Base-by-base conservation (phyloP, 2,113 vertebrate genomes). In the Stercorarius parasiticus region DNA sequence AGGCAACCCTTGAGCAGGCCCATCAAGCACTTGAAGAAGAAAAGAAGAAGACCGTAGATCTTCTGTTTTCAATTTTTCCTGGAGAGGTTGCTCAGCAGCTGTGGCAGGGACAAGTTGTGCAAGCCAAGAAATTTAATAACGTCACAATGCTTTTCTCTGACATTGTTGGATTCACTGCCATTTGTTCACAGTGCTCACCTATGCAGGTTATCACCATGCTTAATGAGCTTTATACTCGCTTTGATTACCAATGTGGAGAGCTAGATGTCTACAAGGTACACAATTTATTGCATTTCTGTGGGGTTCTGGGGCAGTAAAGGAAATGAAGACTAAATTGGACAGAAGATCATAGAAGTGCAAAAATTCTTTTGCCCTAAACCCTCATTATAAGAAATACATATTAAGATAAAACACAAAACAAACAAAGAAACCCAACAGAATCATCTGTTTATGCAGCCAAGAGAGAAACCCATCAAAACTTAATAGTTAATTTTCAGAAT, bases 121-220 rank as follows among this genome's bases (percentile, higher is more conserved):
- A 99, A 96, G 99, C 99, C 94, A 99, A 99, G 98, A 99, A 99
- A 98, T 99, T 99, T 95, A 98, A 98, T 78, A 97, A 98, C 3
- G 99, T 99, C 92, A 99, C 99, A 11, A 99, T 99, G 99, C 99
- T 99, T 69, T 99, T 99, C 98, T 99, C 99, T 10, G 99, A 99
- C 97, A 98, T 99, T 22, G 99, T 99, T 88, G 99, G 99, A 83
- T 99, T 99, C 98, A 99, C 99, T 2, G 99, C 99, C 71, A 99
- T 99, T 95, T 99, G 99, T 96, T 99, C 99, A 8, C 98, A 98
- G 16, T 99, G 99, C 74, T 99, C 99, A 7, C 99, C 99, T 2
- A 99, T 99, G 99, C 99, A 99, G 98, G 99, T 99, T 97, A 99
- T 99, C 97, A 99, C 99, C 96, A 99, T 99, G 99, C 99, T 99